Evolutionary conservation across 2,797 vertebrate species (phyloP), one percentile per base, ranked within the genome.

Genomic region (Darevskia mixta): DNA sequence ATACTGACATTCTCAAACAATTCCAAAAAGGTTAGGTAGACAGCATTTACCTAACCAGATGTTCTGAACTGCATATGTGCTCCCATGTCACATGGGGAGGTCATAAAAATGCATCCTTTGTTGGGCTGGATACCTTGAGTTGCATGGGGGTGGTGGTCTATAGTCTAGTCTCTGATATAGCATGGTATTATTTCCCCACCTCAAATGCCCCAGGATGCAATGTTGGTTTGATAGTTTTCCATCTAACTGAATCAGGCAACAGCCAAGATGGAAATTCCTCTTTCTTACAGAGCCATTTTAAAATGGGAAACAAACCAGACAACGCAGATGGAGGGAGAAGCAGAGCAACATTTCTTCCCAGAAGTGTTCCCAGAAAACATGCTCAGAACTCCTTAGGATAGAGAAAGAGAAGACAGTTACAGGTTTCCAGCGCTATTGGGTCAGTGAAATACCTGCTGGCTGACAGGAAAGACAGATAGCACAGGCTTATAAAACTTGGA

Each of bases 401-500:
- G 78, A 83, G 90, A 84, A 88, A 67, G 13, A 35, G 72, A 38
- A 73, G 72, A 82, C 29, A 61, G 49, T 85, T 83, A 75, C 32
- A 81, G 67, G 73, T 88, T 90, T 91, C 78, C 81, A 81, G 71
- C 86, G 85, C 73, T 86, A 79, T 17, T 78, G 69, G 90, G 86
- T 76, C 79, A 69, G 58, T 90, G 67, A 84, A 93, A 90, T 92
- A 66, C 67, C 82, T 91, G 0, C 79, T 94, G 90, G 83, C 83
- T 93, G 82, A 92, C 83, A 67, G 82, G 85, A 66, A 91, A 92
- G 90, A 38, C 43, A 87, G 90, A 90, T 92, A 93, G 32, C 58
- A 58, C 3, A 77, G 80, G 27, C 88, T 94, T 94, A 93, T 92
- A 90, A 91, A 93, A 86, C 83, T 88, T 90, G 66, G 85, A 89